Percentiles rank a stretch among this genome's conserved stretches.
Conservation (phyloP, 2,113 vertebrate species). For the Calyptomena viridis region DNA sequence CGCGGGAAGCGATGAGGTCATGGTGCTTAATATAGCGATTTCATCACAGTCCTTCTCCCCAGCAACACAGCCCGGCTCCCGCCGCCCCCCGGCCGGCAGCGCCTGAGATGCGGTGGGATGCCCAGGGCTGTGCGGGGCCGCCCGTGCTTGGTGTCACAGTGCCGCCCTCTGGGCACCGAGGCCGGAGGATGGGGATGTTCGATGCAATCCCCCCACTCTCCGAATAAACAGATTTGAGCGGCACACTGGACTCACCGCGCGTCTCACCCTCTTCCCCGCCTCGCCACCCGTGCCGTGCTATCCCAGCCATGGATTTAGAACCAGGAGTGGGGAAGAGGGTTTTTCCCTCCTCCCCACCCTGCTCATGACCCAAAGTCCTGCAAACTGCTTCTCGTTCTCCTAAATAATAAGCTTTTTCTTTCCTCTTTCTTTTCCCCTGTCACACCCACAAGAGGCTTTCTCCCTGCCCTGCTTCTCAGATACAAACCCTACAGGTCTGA, state of each 20-base stretch:
- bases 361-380: background rate
- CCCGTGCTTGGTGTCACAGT: conserved; percentile 34
- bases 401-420: background rate
- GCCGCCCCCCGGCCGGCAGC: conserved; percentile 14
- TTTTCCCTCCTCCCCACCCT: background rate
- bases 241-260: background rate
- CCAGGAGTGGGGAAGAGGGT: background rate
- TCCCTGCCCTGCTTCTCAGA: background rate
- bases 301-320: background rate
- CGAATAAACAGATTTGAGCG: background rate
- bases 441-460: background rate
- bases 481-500: background rate
- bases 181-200: background rate
- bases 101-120: background rate
- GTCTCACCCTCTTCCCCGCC: background rate
- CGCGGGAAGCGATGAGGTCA: conserved; percentile 70
- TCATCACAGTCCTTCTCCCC: conserved; percentile 64
- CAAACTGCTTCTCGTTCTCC: background rate
- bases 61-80: conserved; percentile 52
- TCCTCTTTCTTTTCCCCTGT: background rate
- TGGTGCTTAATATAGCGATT: conserved; percentile 70
- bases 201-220: accelerated
- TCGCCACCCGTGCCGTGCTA: background rate
- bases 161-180: conserved; percentile 47
- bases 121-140: background rate